Conservation (phyloP, 2,888 invertebrate species). For the Eupithecia centaureata region DNA sequence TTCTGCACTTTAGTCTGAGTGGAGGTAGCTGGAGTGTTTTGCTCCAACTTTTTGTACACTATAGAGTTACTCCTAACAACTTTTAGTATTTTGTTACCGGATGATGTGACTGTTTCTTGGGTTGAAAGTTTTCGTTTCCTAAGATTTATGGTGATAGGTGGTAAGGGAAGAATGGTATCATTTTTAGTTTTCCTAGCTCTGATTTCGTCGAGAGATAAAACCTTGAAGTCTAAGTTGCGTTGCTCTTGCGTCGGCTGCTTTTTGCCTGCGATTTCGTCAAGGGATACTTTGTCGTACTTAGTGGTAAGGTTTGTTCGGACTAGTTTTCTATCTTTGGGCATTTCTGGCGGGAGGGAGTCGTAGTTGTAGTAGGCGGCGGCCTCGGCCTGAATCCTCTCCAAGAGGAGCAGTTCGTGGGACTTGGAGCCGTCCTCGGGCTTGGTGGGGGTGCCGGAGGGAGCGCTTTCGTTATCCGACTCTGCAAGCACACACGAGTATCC, state of each 20-base stretch:
- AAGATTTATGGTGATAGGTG: constrained; percentile 69
- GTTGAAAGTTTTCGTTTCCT: constrained; percentile 75
- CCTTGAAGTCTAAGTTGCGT: constrained; percentile 72
- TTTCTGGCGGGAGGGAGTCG: constrained; percentile 67
- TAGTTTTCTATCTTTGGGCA: constrained; percentile 59
- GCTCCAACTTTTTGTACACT: constrained; percentile 74
- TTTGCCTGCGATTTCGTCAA: constrained; percentile 80
- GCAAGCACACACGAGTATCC: constrained; percentile 86
- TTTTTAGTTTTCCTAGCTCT: constrained; percentile 65
- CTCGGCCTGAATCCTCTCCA: constrained; percentile 88
- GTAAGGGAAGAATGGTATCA: constrained; percentile 51
- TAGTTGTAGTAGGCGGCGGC: constrained; percentile 89
- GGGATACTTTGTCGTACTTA: constrained; percentile 78
- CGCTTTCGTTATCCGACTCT: constrained; percentile 91
- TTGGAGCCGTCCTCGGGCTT: constrained; percentile 77
- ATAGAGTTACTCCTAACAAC: constrained; percentile 77
- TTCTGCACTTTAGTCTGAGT: constrained; percentile 55
- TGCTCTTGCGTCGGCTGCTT: constrained; percentile 51
- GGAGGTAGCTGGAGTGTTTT: constrained; percentile 50
- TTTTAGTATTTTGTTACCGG: constrained; percentile 77
- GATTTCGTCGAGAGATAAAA: constrained; percentile 81
- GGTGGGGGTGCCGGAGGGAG: constrained; percentile 85
- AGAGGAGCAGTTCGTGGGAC: constrained; percentile 87
- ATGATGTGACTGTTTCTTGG: constrained; percentile 70
- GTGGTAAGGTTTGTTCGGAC: constrained; percentile 59